phyloP scores from a whole-genome alignment of 92 coral and sea anemone species.

The Zoanthus sociatus region DNA sequence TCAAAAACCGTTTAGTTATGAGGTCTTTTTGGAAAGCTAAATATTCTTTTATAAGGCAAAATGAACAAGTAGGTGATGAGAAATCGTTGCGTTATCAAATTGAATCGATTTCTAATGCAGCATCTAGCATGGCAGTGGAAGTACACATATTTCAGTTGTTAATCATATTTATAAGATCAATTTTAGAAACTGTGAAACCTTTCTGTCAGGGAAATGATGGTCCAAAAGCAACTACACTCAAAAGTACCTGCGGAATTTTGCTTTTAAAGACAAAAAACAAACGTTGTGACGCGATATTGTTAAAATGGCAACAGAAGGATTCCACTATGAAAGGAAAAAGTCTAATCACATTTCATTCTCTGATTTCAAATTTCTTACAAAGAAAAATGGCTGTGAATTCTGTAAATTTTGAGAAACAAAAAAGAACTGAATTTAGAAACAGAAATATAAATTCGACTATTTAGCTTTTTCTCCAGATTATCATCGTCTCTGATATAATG shows the following conservation, averaged over 20 bases:
- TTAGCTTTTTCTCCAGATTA: no score
- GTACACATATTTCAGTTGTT: not conserved
- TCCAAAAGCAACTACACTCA: not conserved
- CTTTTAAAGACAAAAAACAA: not conserved
- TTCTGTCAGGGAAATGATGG: not conserved
- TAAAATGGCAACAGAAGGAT: slow-evolving; percentile 19
- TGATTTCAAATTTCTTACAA: not conserved
- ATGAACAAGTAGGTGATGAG: no score
- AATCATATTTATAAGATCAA: not conserved
- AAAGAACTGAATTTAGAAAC: not conserved
- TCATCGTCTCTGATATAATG: no score
- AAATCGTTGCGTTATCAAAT: no score
- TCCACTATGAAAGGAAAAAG: not conserved
- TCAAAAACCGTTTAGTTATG: no score
- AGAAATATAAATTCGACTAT: not conserved
- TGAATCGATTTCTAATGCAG: not conserved
- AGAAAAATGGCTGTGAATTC: not conserved
- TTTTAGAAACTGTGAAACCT: not conserved
- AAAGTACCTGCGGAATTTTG: no score
- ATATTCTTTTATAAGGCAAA: no score
- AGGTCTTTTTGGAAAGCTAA: no score
- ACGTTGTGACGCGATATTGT: not conserved
- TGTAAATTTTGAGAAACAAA: not conserved
- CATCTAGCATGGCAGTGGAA: not conserved
- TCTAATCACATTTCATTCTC: not conserved